These are phyloP conservation scores for Lamproptera curius DNA, from an alignment of 2,888 invertebrate genomes.

Conservation along the genomic window DNA sequence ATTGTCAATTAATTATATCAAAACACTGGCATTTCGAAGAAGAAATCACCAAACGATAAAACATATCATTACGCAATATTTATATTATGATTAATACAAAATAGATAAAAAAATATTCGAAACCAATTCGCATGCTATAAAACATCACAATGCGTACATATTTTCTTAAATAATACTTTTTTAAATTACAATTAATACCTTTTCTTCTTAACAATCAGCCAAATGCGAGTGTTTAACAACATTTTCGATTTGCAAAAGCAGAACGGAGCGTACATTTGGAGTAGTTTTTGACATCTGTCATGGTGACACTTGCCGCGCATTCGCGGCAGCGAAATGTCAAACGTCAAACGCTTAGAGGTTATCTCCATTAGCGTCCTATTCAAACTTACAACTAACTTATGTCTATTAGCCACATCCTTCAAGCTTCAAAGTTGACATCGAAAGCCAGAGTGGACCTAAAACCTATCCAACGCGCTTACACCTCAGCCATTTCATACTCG, in stretches of 20 bases:
- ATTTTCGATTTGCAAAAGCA: neutral
- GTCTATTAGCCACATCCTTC: conserved; percentile 64
- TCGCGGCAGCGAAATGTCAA: neutral
- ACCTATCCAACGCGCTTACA: too few species aligned
- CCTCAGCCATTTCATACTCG: too few species aligned
- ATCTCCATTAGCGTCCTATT: neutral
- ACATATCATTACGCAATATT: neutral
- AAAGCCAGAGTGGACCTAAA: neutral
- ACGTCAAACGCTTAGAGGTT: conserved; percentile 16
- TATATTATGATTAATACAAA: neutral
- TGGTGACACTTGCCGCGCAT: neutral
- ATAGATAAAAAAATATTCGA: neutral
- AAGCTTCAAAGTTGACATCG: neutral
- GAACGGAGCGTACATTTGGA: neutral
- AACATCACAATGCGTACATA: neutral
- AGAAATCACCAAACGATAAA: neutral
- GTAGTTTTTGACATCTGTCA: neutral
- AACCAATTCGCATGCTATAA: neutral
- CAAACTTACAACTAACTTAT: too few species aligned
- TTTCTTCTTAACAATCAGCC: too few species aligned
- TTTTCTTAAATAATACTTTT: neutral
- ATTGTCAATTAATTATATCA: conserved; percentile 15
- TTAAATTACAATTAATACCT: neutral
- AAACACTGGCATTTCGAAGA: neutral
- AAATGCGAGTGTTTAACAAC: too few species aligned